Conservation (phyloP, 53 echinoderm and acorn worm species). For the Holothuria leucospilota region DNA sequence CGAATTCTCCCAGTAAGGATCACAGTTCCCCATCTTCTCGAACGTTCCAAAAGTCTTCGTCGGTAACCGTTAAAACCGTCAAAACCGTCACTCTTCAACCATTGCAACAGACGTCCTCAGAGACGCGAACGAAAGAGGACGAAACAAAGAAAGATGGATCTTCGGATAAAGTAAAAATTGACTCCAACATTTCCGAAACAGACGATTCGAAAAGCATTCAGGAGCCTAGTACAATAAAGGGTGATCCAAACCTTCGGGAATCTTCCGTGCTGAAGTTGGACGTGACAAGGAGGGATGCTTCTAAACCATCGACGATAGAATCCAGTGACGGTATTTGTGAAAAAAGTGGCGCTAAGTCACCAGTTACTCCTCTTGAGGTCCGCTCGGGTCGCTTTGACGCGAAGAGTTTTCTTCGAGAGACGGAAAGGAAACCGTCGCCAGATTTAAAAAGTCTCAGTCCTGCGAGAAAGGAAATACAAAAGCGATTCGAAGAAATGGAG, state of each 20-base stretch:
- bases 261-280: slow-evolving; percentile 11
- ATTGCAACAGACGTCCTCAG: neutral
- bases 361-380: slow-evolving; percentile 43
- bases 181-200: neutral
- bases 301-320: slow-evolving; percentile 30
- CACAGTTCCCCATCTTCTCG: slow-evolving; percentile 6
- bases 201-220: neutral
- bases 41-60: slow-evolving; percentile 35
- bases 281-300: slow-evolving; percentile 33
- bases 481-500: slow-evolving; percentile 79
- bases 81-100: slow-evolving; percentile 39
- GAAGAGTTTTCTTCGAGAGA: slow-evolving; percentile 83
- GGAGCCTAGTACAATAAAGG: neutral
- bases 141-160: neutral
- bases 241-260: neutral
- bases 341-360: slow-evolving; percentile 8
- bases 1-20: slow-evolving; percentile 19
- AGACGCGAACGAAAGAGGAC: neutral
- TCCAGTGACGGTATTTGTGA: neutral
- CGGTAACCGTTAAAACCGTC: slow-evolving; percentile 42
- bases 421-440: slow-evolving; percentile 75
- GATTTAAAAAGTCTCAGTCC: slow-evolving; percentile 58
- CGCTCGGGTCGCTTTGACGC: slow-evolving; percentile 85
- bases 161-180: neutral
- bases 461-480: slow-evolving; percentile 70